Percentiles rank a stretch among this genome's conserved stretches.
Conservation (phyloP, 1,140 invertebrate species). For the Hermetia illucens region DNA sequence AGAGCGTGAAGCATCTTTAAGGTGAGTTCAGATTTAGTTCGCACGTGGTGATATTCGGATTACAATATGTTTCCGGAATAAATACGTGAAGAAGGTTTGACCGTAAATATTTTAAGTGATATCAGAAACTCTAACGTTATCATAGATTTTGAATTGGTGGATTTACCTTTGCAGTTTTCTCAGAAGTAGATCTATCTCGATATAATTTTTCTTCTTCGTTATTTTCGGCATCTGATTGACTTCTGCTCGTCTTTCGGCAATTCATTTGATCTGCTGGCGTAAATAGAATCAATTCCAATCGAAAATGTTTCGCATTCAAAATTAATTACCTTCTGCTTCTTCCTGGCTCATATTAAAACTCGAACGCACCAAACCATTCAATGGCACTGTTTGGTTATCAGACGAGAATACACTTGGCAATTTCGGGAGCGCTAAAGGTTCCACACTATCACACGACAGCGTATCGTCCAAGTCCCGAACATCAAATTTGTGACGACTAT, state of each 20-base stretch:
- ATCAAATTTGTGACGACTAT: conserved; percentile 41
- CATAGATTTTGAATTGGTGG: conserved; percentile 31
- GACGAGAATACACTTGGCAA: conserved; percentile 23
- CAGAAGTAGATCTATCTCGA: conserved; percentile 26
- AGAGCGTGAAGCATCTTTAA: too few species aligned
- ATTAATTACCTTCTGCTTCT: too few species aligned
- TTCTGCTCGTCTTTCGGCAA: conserved; percentile 1
- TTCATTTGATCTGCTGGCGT: too few species aligned
- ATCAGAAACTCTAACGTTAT: conserved; percentile 23
- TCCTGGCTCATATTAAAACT: conserved; percentile 26
- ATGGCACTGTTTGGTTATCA: conserved; percentile 37
- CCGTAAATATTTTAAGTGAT: conserved; percentile 11
- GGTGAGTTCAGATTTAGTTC: too few species aligned
- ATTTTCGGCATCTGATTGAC: conserved; percentile 13
- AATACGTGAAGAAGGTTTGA: too few species aligned
- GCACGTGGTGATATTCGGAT: too few species aligned
- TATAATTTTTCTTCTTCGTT: conserved; percentile 28
- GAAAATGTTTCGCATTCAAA: too few species aligned
- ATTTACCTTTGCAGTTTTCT: conserved; percentile 23
- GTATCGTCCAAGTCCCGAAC: conserved; percentile 42
- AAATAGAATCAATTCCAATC: background rate
- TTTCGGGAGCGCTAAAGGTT: conserved; percentile 39
- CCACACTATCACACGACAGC: conserved; percentile 38
- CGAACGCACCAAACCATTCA: conserved; percentile 22
- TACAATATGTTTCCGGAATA: too few species aligned